Evolutionary conservation across 2,113 vertebrate species (phyloP).

Genomic region (Muscicapa adusta): DNA sequence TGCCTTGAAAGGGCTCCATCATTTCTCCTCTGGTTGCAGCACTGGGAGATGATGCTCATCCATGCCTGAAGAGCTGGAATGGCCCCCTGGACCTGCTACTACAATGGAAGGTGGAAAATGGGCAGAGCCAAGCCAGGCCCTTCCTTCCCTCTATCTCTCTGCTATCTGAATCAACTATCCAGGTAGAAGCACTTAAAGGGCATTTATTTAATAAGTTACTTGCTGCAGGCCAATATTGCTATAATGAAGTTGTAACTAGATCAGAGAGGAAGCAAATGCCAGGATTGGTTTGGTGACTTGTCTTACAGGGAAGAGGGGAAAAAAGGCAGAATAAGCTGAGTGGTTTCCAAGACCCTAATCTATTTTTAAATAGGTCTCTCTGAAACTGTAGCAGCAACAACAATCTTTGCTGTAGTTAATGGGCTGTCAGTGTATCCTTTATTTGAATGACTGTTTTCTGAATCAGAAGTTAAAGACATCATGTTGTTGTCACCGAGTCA

Average conservation of each 20-base stretch:
- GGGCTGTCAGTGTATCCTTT: constrained; percentile 61
- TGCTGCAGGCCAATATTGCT: constrained; percentile 62
- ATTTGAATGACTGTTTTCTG: constrained; percentile 46
- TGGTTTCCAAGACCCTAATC: constrained; percentile 57
- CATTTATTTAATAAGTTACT: constrained; percentile 73
- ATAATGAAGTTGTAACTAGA: constrained; percentile 74
- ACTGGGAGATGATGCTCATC: neutral
- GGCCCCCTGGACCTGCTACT: neutral
- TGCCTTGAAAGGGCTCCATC: neutral
- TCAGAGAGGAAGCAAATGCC: constrained; percentile 58
- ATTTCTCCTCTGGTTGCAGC: neutral
- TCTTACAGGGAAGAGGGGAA: constrained; percentile 31
- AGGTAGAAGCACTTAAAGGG: constrained; percentile 61
- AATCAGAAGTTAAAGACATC: constrained; percentile 47
- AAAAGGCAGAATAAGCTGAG: constrained; percentile 50
- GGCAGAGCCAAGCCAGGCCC: neutral
- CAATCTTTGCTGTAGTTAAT: constrained; percentile 70
- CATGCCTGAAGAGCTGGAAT: neutral
- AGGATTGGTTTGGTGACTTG: constrained; percentile 51
- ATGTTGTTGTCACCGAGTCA: constrained; percentile 17
- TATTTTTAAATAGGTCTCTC: constrained; percentile 70
- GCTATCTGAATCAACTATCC: neutral
- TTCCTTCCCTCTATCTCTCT: neutral
- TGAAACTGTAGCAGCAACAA: constrained; percentile 47
- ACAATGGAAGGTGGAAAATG: neutral